phyloP scores from a whole-genome alignment of 2,113 vertebrate species.

The Bubo blakistoni region DNA sequence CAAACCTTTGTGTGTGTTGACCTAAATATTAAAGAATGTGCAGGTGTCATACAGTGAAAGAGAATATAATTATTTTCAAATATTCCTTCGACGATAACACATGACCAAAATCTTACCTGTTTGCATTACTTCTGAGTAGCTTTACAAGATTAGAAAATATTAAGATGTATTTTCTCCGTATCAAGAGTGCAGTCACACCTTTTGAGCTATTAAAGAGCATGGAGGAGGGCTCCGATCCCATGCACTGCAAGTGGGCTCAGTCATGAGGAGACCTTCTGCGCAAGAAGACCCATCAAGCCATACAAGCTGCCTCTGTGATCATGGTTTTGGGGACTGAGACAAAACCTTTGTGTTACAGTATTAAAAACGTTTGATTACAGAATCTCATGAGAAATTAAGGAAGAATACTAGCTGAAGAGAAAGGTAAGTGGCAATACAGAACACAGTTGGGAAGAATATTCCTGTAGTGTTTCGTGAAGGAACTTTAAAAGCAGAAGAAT shows the following conservation, averaged over 20 bases:
- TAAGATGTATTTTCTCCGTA: background rate
- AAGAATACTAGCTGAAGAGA: conserved; percentile 16
- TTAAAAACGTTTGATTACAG: background rate
- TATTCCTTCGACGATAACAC: background rate
- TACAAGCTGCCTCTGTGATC: background rate
- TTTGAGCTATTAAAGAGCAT: background rate
- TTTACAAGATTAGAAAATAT: background rate
- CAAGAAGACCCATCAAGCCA: background rate
- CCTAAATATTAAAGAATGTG: background rate
- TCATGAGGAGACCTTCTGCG: background rate
- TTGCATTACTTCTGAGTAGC: background rate
- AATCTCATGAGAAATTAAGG: conserved; percentile 42
- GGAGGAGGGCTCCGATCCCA: background rate
- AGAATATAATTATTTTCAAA: background rate
- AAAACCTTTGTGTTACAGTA: background rate
- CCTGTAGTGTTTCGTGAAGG: conserved; percentile 50
- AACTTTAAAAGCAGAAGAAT: conserved; percentile 66
- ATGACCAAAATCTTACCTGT: background rate
- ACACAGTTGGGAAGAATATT: conserved; percentile 26
- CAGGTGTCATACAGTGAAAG: background rate
- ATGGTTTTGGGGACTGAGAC: background rate
- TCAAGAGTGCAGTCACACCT: background rate
- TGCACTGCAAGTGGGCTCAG: background rate
- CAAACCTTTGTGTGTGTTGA: background rate
- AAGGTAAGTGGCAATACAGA: background rate